Base-by-base conservation (phyloP, 64 coral and sea anemone genomes). In the Anthopleura sola region DNA sequence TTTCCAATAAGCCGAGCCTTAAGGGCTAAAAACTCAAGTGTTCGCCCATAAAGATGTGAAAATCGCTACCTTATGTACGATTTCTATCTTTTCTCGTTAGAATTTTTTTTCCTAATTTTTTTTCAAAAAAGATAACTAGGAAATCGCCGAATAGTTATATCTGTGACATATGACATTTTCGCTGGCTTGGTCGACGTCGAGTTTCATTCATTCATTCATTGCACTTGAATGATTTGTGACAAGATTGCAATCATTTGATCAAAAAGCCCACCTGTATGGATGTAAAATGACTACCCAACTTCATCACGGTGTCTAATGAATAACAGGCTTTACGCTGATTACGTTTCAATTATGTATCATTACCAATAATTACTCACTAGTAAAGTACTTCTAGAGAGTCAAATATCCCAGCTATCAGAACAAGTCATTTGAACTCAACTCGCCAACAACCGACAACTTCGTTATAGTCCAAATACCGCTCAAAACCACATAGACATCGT, bases 211-310 rank as follows among this genome's bases (percentile, higher is more conserved):
- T 26, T 62, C 58, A n/a, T 62, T 62, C 24, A 62, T 62, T 71
- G 21, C 66, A 71, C 31, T 34, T 71, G 26, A 32, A 71, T 71
- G 66, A 71, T 32, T 71, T 71, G n/a, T 71, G 66, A 71, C 66
- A 71, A 71, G 66, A 71, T 71, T 71, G 29, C 66, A 71, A 71
- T 71, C 66, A 32, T 32, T 34, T 71, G 66, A 71, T 71, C 66
- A 71, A 71, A 62, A 66, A 34, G 9, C 12, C 66, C 66, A 71
- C 66, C 66, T 71, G 66, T 71, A 32, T 29, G 14, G 66, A 15
- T 32, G 66, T 71, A 71, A 71, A 71, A 31, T 15, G 66, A 71
- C 66, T 71, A 29, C 66, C 66, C 66, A 71, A 33, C 66, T 71
- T 71, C 29, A 71, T 71, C 29, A 71, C 66, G 14, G 28, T 71